Conservation (phyloP, 2,113 vertebrate species). For the Lichenostomus cassidix region DNA sequence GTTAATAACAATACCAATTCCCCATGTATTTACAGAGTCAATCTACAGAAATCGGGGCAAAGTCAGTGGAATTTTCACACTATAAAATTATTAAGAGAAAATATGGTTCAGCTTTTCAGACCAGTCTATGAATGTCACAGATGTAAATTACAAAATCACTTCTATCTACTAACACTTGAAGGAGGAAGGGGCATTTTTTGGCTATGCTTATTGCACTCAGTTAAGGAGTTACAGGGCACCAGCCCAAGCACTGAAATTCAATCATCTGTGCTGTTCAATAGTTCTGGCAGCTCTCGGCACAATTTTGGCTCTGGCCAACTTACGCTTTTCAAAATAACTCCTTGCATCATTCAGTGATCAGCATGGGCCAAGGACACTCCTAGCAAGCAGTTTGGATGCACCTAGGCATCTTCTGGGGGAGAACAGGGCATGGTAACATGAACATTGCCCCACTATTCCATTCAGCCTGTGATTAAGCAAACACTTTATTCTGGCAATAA, state of each 20-base stretch:
- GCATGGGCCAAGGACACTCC: neutral
- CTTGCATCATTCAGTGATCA: neutral
- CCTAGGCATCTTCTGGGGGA: neutral
- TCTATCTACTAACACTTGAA: neutral
- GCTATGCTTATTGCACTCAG: neutral
- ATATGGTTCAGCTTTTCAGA: neutral
- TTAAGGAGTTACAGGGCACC: neutral
- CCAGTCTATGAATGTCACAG: neutral
- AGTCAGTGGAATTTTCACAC: conserved; percentile 6
- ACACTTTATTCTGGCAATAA: neutral
- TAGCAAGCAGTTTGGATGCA: neutral
- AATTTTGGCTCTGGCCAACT: neutral
- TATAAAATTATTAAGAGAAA: conserved; percentile 24
- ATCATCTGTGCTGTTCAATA: neutral
- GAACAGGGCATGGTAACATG: neutral
- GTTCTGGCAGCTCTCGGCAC: neutral
- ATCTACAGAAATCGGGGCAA: neutral
- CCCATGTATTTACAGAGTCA: conserved; percentile 4
- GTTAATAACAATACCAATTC: conserved; percentile 19
- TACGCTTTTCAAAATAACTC: neutral
- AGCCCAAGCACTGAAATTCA: neutral
- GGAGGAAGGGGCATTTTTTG: neutral
- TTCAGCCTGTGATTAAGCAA: neutral
- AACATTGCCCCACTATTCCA: neutral
- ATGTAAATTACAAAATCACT: conserved; percentile 3